Evolutionary conservation across 1,140 invertebrate genomes (phyloP).

Genomic region (Potamilus streckersoni): DNA sequence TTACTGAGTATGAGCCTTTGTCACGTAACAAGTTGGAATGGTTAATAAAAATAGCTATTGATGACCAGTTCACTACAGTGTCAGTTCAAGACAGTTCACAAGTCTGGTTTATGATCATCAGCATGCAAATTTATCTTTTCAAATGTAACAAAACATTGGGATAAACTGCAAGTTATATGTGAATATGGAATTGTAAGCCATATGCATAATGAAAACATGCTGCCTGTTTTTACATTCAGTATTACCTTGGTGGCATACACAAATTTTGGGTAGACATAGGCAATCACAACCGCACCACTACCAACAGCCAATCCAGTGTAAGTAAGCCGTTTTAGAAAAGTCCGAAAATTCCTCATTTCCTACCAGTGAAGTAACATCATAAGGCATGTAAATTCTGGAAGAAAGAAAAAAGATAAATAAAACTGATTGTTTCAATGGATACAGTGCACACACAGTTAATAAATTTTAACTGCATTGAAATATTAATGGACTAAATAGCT

Average conservation of each 20-base stretch:
- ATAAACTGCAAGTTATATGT: not conserved
- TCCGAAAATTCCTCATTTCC: constrained; percentile 3
- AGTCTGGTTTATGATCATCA: not conserved
- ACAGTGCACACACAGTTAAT: no score
- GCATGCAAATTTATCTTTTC: not conserved
- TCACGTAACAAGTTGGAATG: no score
- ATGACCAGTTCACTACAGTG: no score
- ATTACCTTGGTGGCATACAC: not conserved
- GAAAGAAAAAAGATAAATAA: no score
- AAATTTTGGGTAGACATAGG: constrained; percentile 11
- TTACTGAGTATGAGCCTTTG: no score
- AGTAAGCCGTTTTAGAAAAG: constrained; percentile 10
- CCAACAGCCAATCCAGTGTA: constrained; percentile 19
- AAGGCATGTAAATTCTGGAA: no score
- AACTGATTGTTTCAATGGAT: no score
- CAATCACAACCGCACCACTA: constrained; percentile 12
- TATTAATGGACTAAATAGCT: no score
- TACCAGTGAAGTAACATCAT: not conserved
- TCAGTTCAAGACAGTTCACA: no score
- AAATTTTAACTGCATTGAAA: no score
- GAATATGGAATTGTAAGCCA: not conserved
- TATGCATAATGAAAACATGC: not conserved
- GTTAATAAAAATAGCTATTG: no score
- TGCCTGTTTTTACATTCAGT: not conserved
- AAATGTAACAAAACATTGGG: not conserved